Evolutionary conservation across 2,797 vertebrate genomes (phyloP).

Genomic region (Glossophaga mutica): DNA sequence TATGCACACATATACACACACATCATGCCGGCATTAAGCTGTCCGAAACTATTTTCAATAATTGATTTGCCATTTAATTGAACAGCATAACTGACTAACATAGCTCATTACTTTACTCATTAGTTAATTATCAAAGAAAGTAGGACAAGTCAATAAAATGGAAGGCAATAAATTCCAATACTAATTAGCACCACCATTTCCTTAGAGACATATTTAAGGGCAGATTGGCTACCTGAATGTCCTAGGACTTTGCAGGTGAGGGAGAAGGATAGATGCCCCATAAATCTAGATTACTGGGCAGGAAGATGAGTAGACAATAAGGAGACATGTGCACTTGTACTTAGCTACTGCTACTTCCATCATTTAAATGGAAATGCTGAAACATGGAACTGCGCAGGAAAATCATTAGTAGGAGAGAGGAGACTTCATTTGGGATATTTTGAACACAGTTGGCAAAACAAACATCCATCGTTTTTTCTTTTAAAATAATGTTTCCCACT

Average conservation of each 20-base stretch:
- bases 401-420: slow-evolving; percentile 58
- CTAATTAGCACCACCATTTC: slow-evolving; percentile 99
- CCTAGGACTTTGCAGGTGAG: slow-evolving; percentile 90
- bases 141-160: slow-evolving; percentile 99
- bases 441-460: slow-evolving; percentile 61
- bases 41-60: slow-evolving; percentile 99
- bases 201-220: slow-evolving; percentile 99
- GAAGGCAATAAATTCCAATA: slow-evolving; percentile 99
- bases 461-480: slow-evolving; percentile 9
- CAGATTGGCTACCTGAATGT: slow-evolving; percentile 99
- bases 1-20: slow-evolving; percentile 51
- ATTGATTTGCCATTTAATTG: slow-evolving; percentile 99
- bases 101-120: slow-evolving; percentile 99
- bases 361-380: slow-evolving; percentile 45
- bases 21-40: slow-evolving; percentile 80
- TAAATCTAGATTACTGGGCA: slow-evolving; percentile 79
- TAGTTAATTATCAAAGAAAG: slow-evolving; percentile 99
- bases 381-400: background rate
- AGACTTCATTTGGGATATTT: slow-evolving; percentile 54
- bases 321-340: slow-evolving; percentile 58
- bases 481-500: background rate
- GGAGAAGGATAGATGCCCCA: slow-evolving; percentile 82
- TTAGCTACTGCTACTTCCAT: slow-evolving; percentile 15
- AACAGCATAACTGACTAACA: slow-evolving; percentile 99
- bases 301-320: slow-evolving; percentile 52